These are phyloP conservation scores for Datnioides undecimradiatus DNA, from an alignment of 2,113 vertebrate species.

Conservation along the genomic window DNA sequence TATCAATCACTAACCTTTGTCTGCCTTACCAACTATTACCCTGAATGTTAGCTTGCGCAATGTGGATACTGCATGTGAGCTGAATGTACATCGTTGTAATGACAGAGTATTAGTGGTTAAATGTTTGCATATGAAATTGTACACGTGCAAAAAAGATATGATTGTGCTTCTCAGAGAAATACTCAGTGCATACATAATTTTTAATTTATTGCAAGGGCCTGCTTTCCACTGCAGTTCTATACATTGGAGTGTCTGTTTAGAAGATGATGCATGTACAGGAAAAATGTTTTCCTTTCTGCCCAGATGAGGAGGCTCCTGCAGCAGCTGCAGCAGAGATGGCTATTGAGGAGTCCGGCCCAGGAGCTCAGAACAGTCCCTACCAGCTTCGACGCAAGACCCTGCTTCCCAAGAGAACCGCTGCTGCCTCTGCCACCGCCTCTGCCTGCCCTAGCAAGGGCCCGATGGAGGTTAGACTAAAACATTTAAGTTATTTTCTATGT, in stretches of 20 bases:
- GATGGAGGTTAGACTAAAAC: slow-evolving; percentile 90
- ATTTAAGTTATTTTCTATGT: neutral
- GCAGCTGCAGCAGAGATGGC: slow-evolving; percentile 93
- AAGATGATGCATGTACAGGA: slow-evolving; percentile 20
- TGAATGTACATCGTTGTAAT: slow-evolving; percentile 49
- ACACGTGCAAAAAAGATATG: neutral
- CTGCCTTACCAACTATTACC: slow-evolving; percentile 62
- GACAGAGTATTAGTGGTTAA: neutral
- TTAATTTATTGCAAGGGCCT: neutral
- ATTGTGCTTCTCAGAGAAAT: neutral
- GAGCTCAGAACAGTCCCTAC: slow-evolving; percentile 99
- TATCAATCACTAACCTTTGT: slow-evolving; percentile 81
- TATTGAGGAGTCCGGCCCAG: slow-evolving; percentile 99
- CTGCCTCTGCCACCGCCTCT: slow-evolving; percentile 90
- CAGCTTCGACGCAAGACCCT: slow-evolving; percentile 99
- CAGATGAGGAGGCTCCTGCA: slow-evolving; percentile 98
- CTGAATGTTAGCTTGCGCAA: slow-evolving; percentile 61
- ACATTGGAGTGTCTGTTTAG: neutral
- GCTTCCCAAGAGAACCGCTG: slow-evolving; percentile 94
- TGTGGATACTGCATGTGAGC: slow-evolving; percentile 48
- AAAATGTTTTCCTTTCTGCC: slow-evolving; percentile 47
- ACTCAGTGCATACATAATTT: neutral
- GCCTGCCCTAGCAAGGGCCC: slow-evolving; percentile 90
- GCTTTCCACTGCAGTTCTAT: slow-evolving; percentile 9
- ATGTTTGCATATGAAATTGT: neutral